A percentile compares a stretch with the other conserved stretches of the same genome.
Evolutionary conservation across 2,888 invertebrate genomes (phyloP).

Genomic region (Orgyia antiqua): DNA sequence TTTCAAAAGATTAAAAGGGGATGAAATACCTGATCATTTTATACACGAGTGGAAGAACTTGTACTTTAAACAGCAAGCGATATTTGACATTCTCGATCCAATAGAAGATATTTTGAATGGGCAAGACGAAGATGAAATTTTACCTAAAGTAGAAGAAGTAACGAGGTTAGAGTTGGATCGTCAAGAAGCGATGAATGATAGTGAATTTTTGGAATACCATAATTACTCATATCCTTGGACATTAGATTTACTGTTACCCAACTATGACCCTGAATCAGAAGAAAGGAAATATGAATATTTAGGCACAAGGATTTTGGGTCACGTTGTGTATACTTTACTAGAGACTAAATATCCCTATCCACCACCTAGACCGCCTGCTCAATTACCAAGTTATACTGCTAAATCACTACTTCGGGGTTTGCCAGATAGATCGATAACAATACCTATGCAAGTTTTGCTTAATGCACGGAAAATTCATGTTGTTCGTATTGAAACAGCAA

Average conservation of each 20-base stretch:
- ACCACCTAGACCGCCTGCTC: conserved; percentile 43
- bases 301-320: conserved; percentile 66
- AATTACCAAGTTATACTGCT: conserved; percentile 50
- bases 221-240: conserved; percentile 74
- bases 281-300: conserved; percentile 62
- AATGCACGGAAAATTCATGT: conserved; percentile 55
- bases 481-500: conserved; percentile 67
- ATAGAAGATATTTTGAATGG: conserved; percentile 55
- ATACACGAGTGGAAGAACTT: conserved; percentile 77
- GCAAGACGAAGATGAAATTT: conserved; percentile 36
- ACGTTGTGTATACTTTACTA: conserved; percentile 72
- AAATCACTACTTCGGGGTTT: conserved; percentile 64
- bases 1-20: conserved; percentile 57
- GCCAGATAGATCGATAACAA: conserved; percentile 53
- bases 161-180: conserved; percentile 67
- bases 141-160: conserved; percentile 56
- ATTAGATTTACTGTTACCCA: conserved; percentile 58
- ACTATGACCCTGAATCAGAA: conserved; percentile 57
- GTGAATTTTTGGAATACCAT: conserved; percentile 77
- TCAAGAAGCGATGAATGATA: conserved; percentile 72
- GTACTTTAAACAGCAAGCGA: conserved; percentile 74
- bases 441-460: conserved; percentile 60
- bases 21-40: conserved; percentile 63
- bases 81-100: conserved; percentile 68
- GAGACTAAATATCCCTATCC: conserved; percentile 67